These are phyloP conservation scores for Phoeniculus purpureus DNA, from an alignment of 2,797 vertebrate species.

Conservation along the genomic window DNA sequence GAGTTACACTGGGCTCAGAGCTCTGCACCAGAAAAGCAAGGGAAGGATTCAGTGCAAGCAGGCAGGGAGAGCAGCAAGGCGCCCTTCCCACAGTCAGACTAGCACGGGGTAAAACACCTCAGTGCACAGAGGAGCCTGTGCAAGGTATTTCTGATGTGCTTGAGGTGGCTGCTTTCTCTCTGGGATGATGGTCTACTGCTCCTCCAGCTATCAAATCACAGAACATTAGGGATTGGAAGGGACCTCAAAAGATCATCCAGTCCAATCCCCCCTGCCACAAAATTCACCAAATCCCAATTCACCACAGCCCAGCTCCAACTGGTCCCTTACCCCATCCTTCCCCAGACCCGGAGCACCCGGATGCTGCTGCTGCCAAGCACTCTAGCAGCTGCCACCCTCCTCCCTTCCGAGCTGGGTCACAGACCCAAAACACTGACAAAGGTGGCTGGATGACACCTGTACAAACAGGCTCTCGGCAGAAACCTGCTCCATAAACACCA, in stretches of 20 bases:
- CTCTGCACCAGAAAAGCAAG: not conserved
- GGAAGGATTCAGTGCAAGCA: not conserved
- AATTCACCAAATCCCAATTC: rapidly evolving
- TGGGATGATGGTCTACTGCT: not conserved
- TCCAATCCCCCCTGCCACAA: no score
- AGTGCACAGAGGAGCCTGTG: not conserved
- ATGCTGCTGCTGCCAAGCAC: not conserved
- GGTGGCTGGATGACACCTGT: conserved; percentile 41
- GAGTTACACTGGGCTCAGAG: not conserved
- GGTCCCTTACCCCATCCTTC: not conserved
- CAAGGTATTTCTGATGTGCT: not conserved
- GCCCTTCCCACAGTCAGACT: not conserved
- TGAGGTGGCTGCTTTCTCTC: not conserved
- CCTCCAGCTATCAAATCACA: not conserved
- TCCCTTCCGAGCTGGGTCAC: conserved; percentile 16
- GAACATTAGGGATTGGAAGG: no score
- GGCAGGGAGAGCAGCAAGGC: not conserved
- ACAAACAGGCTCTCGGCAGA: conserved; percentile 47
- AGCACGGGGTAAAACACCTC: not conserved
- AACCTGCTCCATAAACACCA: conserved; percentile 24
- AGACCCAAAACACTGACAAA: not conserved
- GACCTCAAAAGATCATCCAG: no score
- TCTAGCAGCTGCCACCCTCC: not conserved
- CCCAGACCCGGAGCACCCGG: not conserved
- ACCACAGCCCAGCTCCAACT: not conserved